These are phyloP conservation scores for Scaptomyza hsui DNA, from an alignment of 1,140 invertebrate species.

Conservation along the genomic window DNA sequence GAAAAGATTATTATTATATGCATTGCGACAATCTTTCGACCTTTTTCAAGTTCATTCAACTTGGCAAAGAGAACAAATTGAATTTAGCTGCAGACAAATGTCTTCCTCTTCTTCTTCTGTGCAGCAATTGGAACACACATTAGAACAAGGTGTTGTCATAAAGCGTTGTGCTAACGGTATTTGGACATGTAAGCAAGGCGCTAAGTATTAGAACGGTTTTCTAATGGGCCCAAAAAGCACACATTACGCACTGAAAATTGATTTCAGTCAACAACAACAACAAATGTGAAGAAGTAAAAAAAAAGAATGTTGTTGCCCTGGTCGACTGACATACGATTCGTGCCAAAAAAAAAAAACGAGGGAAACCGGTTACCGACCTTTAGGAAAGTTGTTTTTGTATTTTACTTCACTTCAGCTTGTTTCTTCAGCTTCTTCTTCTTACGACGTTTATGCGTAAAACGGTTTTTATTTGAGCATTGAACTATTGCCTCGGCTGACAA, in stretches of 20 bases:
- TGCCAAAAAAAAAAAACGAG: slow-evolving; percentile 29
- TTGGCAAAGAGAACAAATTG: slow-evolving; percentile 60
- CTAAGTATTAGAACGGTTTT: slow-evolving; percentile 64
- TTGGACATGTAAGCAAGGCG: slow-evolving; percentile 60
- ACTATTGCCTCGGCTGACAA: slow-evolving; percentile 24
- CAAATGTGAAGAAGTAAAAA: background rate
- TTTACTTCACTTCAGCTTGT: slow-evolving; percentile 13
- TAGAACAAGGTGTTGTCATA: slow-evolving; percentile 38
- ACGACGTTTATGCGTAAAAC: slow-evolving; percentile 61
- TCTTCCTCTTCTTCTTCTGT: slow-evolving; percentile 2
- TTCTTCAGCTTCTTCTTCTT: slow-evolving; percentile 21
- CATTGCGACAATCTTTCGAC: slow-evolving; percentile 50
- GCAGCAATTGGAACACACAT: slow-evolving; percentile 46
- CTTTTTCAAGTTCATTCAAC: slow-evolving; percentile 73
- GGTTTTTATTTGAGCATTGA: slow-evolving; percentile 60
- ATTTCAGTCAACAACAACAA: slow-evolving; percentile 31
- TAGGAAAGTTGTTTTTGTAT: slow-evolving; percentile 66
- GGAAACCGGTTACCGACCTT: slow-evolving; percentile 77
- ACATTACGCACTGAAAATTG: slow-evolving; percentile 42
- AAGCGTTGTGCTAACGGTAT: slow-evolving; percentile 56
- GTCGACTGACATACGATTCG: slow-evolving; percentile 28
- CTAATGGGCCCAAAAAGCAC: slow-evolving; percentile 47
- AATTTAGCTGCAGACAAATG: slow-evolving; percentile 40
- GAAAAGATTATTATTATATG: slow-evolving; percentile 30
- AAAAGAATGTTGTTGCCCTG: slow-evolving; percentile 35